phyloP scores from a whole-genome alignment of 2,113 vertebrate species.

The Micronycteris hirsuta region DNA sequence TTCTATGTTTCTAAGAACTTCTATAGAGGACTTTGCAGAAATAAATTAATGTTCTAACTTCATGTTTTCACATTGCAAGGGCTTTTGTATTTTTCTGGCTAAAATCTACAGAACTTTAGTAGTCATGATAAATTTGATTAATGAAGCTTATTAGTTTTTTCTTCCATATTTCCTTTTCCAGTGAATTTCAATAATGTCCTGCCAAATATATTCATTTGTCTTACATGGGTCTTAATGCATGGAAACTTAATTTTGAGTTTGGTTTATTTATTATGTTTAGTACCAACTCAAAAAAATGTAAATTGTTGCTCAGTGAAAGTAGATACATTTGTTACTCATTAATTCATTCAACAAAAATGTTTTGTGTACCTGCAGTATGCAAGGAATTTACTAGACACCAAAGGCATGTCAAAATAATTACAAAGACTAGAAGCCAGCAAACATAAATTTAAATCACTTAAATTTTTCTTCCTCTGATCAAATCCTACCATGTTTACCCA shows the following conservation, averaged over 20 bases:
- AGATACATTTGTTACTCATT: background rate
- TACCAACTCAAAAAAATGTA: background rate
- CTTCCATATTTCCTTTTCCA: background rate
- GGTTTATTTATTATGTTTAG: background rate
- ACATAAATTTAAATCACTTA: background rate
- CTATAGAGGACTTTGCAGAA: background rate
- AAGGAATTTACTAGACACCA: background rate
- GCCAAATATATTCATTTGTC: background rate
- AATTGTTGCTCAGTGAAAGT: background rate
- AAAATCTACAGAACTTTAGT: background rate
- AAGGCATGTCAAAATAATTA: background rate
- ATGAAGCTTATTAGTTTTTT: background rate
- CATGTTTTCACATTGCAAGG: background rate
- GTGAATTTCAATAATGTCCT: background rate
- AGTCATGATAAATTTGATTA: background rate
- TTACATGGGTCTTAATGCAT: background rate
- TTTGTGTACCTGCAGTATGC: background rate
- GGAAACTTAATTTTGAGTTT: background rate
- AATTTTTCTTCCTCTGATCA: background rate
- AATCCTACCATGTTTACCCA: background rate
- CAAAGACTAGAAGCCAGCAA: background rate
- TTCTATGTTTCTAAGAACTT: conserved; percentile 7
- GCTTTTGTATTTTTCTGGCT: background rate
- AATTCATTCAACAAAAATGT: background rate
- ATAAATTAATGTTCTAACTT: background rate